A percentile compares a stretch with the other conserved stretches of the same genome.
Conservation (phyloP, 2,797 vertebrate species). For the Lepus townsendii region DNA sequence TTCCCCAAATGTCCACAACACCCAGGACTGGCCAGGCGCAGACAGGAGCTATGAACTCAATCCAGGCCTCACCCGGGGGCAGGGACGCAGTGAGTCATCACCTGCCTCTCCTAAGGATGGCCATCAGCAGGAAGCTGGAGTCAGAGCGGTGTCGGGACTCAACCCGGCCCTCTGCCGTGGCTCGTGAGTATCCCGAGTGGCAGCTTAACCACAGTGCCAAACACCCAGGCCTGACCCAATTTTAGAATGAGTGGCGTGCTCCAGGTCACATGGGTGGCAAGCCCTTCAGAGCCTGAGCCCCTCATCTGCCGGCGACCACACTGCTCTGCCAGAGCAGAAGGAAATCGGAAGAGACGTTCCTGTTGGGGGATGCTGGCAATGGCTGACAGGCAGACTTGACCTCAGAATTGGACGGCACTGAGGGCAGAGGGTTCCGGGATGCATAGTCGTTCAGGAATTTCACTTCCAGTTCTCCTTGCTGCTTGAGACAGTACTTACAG, state of each 20-base stretch:
- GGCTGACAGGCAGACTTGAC: neutral
- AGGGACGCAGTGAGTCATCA: too few relatives aligned
- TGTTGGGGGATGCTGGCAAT: neutral
- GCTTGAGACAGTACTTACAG: neutral
- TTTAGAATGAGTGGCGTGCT: neutral
- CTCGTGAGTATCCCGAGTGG: too few relatives aligned
- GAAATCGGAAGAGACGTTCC: neutral
- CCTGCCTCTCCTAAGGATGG: too few relatives aligned
- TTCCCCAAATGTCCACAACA: too few relatives aligned
- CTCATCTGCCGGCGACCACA: neutral
- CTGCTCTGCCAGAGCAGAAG: neutral
- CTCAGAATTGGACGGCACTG: neutral
- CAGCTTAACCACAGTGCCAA: too few relatives aligned
- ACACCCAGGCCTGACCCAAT: neutral
- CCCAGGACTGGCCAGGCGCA: too few relatives aligned
- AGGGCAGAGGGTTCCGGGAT: neutral
- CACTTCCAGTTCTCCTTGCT: neutral
- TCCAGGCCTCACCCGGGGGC: too few relatives aligned
- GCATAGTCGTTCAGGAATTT: constrained; percentile 16
- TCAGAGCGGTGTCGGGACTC: too few relatives aligned
- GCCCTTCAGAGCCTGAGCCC: neutral
- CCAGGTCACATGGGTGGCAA: neutral
- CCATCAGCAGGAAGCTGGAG: too few relatives aligned
- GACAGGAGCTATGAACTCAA: too few relatives aligned
- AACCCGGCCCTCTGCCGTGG: too few relatives aligned